Conservation (phyloP, 2,888 invertebrate species). For the Frankliniella intonsa region DNA sequence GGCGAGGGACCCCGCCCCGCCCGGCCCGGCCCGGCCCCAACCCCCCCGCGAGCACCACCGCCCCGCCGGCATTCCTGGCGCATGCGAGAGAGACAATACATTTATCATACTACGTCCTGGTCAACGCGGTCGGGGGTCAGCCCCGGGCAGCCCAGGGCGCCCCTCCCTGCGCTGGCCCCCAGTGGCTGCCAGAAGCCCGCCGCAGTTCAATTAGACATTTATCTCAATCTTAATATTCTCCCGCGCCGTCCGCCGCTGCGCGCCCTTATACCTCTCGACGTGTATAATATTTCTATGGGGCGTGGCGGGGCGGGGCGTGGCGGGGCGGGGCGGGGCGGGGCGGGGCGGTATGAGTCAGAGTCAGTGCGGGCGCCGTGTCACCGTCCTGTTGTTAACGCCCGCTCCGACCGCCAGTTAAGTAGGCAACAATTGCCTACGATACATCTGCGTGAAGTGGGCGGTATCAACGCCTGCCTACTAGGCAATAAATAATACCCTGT, state of each 20-base stretch:
- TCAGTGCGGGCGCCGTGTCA: too few species aligned
- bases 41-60: neutral
- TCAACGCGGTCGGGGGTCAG: neutral
- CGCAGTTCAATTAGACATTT: slow-evolving; percentile 20
- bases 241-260: neutral
- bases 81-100: neutral
- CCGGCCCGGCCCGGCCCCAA: too few species aligned
- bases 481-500: too few species aligned
- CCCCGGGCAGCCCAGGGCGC: neutral
- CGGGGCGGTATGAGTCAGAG: neutral
- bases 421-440: too few species aligned
- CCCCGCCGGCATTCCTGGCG: neutral
- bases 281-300: too few species aligned
- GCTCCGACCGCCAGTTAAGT: too few species aligned
- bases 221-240: slow-evolving; percentile 25
- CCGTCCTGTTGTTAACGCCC: too few species aligned
- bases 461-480: too few species aligned
- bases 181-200: slow-evolving; percentile 11
- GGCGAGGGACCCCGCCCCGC: neutral
- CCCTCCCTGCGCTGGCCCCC: neutral
- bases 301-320: neutral
- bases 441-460: too few species aligned
- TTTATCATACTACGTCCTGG: slow-evolving; percentile 2
- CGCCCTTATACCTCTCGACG: neutral
- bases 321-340: neutral